These are phyloP conservation scores for Chromobotia macracanthus DNA, from an alignment of 2,797 vertebrate genomes.

Conservation along the genomic window DNA sequence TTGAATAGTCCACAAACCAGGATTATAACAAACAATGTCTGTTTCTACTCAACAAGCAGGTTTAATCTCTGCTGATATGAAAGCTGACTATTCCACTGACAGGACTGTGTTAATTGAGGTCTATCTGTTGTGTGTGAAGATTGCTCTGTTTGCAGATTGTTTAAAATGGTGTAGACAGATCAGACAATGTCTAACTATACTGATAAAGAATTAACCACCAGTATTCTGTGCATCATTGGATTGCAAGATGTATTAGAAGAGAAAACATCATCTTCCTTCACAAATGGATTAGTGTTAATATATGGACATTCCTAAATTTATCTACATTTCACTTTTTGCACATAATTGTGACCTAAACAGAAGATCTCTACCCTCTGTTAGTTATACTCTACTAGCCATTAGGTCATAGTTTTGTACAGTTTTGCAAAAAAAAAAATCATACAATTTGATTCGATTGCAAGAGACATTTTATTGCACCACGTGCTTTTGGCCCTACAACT, in stretches of 20 bases:
- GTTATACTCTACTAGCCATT: constrained; percentile 45
- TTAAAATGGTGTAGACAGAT: not conserved
- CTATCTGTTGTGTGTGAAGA: constrained; percentile 39
- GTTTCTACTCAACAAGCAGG: constrained; percentile 19
- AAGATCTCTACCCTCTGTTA: constrained; percentile 50
- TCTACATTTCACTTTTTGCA: constrained; percentile 38
- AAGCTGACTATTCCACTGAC: constrained; percentile 4
- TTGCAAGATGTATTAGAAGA: constrained; percentile 25
- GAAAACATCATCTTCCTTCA: constrained; percentile 13
- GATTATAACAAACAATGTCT: constrained; percentile 19
- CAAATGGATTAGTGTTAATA: constrained; percentile 27
- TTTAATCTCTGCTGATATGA: not conserved
- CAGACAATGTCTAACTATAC: not conserved
- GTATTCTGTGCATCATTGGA: constrained; percentile 4
- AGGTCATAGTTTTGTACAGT: constrained; percentile 45
- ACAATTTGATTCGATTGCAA: constrained; percentile 20
- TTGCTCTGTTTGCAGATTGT: not conserved
- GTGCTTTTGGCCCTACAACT: not conserved
- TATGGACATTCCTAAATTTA: not conserved
- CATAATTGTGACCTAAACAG: constrained; percentile 40
- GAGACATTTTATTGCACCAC: constrained; percentile 49
- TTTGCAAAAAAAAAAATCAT: constrained; percentile 43
- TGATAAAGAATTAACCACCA: not conserved
- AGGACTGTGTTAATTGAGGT: constrained; percentile 30
- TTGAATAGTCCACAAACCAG: constrained; percentile 20